Conservation (phyloP, 92 coral and sea anemone genomes). For the Epizoanthus scotinus region DNA sequence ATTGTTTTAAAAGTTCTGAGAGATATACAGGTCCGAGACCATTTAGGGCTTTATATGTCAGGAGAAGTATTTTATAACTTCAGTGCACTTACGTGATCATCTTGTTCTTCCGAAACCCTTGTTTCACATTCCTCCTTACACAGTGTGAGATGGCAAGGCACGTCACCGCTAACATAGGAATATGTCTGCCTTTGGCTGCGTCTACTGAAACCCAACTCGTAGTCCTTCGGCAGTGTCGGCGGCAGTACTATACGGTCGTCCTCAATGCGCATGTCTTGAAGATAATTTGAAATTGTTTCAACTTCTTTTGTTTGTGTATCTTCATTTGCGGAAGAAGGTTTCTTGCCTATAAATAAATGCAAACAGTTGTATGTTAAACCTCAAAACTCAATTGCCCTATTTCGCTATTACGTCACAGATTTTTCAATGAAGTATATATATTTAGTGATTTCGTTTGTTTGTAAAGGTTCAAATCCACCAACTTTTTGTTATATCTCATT, state of each 20-base stretch:
- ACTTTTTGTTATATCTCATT: no score
- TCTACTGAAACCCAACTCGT: constrained; percentile 43
- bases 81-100: no score
- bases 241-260: constrained; percentile 17
- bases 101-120: neutral
- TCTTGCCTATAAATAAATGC: neutral
- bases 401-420: no score
- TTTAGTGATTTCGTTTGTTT: no score
- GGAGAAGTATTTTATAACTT: no score
- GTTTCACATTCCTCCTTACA: constrained; percentile 49
- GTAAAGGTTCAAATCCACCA: no score
- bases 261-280: constrained; percentile 48
- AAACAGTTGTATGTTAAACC: no score
- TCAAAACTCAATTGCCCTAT: no score
- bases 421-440: no score
- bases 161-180: constrained; percentile 28
- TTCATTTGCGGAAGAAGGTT: neutral
- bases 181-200: constrained; percentile 52
- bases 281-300: constrained; percentile 45
- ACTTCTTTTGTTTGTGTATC: constrained; percentile 33
- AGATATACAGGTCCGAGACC: no score
- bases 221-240: constrained; percentile 48
- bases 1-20: no score
- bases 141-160: constrained; percentile 46
- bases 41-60: no score